Conservation (phyloP, 2,113 vertebrate genomes). For the Thomomys bottae region DNA sequence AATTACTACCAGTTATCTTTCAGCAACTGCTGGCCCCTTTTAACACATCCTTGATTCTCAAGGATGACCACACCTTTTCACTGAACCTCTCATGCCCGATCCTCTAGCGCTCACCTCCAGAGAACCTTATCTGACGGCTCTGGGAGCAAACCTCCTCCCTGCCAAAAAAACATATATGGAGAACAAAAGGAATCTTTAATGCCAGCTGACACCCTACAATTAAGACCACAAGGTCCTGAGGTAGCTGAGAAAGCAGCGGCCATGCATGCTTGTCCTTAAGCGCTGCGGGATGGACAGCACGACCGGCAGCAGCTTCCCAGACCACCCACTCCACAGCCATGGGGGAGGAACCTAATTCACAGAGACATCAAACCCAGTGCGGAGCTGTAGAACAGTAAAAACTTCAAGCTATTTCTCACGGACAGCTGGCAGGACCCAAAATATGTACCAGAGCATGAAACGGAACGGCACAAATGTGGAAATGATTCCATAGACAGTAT, state of each 20-base stretch:
- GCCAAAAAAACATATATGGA: conserved; percentile 15
- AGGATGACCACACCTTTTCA: conserved; percentile 5
- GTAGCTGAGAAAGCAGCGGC: neutral
- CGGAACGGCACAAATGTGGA: neutral
- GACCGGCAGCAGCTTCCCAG: neutral
- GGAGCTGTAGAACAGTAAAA: conserved; percentile 10
- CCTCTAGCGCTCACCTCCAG: neutral
- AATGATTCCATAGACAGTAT: neutral
- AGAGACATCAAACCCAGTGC: conserved; percentile 11
- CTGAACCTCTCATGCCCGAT: neutral
- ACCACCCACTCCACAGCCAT: neutral
- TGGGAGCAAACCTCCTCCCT: too few relatives aligned
- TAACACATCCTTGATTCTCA: conserved; percentile 30
- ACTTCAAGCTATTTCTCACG: neutral
- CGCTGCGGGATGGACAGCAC: neutral
- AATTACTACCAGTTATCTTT: neutral
- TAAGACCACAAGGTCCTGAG: conserved; percentile 15
- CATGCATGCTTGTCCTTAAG: neutral
- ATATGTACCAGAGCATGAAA: neutral
- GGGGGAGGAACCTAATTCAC: neutral
- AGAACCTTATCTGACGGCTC: neutral
- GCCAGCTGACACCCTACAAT: conserved; percentile 3
- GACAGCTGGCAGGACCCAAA: neutral
- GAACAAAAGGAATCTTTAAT: conserved; percentile 36
- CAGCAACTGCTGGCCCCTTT: neutral